These are phyloP conservation scores for Taxidea taxus DNA, from an alignment of 2,113 vertebrate species.

Conservation along the genomic window DNA sequence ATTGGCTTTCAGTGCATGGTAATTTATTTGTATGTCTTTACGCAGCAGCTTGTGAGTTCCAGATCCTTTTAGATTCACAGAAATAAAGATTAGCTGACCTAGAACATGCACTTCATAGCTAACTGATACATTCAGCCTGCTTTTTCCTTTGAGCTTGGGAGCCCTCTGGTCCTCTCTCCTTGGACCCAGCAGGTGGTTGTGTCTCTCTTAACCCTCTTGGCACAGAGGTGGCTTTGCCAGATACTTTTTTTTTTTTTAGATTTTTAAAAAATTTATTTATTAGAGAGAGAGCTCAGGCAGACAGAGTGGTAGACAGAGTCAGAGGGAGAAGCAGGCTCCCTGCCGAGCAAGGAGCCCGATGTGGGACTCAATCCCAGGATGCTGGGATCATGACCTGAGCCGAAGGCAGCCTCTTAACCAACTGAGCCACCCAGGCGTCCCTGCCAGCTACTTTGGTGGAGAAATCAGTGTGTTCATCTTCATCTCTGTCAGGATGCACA, in stretches of 20 bases:
- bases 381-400: no score
- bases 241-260: no score
- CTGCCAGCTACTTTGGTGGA: neutral
- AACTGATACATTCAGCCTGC: neutral
- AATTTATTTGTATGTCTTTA: neutral
- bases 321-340: no score
- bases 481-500: rapidly evolving
- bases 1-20: neutral
- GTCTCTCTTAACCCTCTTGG: neutral
- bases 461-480: neutral
- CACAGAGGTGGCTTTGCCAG: neutral
- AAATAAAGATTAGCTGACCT: neutral
- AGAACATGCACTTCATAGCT: neutral
- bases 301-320: no score
- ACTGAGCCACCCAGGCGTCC: no score
- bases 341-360: no score
- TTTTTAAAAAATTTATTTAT: no score
- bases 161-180: neutral
- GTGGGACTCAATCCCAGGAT: no score
- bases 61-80: neutral
- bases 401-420: no score
- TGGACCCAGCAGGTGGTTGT: neutral
- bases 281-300: no score
- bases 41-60: neutral
- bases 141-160: neutral